These are phyloP conservation scores for Albula goreensis DNA, from an alignment of 2,113 vertebrate genomes.

Conservation along the genomic window DNA sequence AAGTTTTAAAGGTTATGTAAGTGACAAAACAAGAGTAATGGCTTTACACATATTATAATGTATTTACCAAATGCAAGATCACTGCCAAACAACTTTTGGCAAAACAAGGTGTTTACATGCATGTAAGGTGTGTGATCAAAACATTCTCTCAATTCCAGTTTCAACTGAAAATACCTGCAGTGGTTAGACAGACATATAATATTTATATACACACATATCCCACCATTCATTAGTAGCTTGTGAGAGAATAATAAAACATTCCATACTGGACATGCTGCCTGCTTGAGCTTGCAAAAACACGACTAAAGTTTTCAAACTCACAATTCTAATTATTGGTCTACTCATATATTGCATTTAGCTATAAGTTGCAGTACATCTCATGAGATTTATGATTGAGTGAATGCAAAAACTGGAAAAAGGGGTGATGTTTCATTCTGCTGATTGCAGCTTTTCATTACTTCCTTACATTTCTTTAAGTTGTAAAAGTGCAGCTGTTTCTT, in stretches of 20 bases:
- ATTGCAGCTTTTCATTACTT: not conserved
- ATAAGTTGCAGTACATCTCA: no score
- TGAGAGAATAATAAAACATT: no score
- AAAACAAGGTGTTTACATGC: not conserved
- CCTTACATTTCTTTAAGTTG: not conserved
- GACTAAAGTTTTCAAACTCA: no score
- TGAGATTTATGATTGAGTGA: not conserved
- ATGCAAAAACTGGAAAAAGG: not conserved
- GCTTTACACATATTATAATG: not conserved
- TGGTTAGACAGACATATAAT: no score
- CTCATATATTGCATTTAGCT: no score
- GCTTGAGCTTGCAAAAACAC: no score
- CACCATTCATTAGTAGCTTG: no score
- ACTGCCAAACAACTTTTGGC: not conserved
- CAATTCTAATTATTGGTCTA: no score
- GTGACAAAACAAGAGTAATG: not conserved
- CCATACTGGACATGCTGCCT: no score
- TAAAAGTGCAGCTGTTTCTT: not conserved
- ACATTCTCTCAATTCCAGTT: not conserved
- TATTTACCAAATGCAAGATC: not conserved
- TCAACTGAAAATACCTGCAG: no score
- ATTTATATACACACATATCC: no score
- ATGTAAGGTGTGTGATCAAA: not conserved
- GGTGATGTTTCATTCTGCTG: not conserved
- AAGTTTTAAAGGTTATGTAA: no score